Base-by-base conservation (phyloP, 1,140 invertebrate genomes). In the Bathynomus jamesi region DNA sequence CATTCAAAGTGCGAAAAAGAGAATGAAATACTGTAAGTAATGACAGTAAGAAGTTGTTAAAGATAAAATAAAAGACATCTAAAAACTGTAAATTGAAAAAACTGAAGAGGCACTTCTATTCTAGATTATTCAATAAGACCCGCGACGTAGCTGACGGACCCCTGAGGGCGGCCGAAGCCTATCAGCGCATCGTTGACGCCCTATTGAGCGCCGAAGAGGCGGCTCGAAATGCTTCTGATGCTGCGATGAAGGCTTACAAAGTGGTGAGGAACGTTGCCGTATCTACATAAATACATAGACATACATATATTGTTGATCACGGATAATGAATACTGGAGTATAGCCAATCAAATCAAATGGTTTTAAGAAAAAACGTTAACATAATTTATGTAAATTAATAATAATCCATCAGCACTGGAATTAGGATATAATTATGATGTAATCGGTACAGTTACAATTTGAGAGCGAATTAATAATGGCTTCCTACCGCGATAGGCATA, bases 101-200 rank as follows among this genome's bases (percentile, higher is more conserved):
- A n/a, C n/a, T n/a, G n/a, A n/a, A n/a, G n/a, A n/a, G n/a, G n/a
- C n/a, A n/a, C n/a, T 61, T 78, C 8, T n/a, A 68, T 79, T 82
- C 60, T 78, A 90, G 89, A 69, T 78, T 89, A 70, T 90, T 92
- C 79, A 87, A 86, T 31, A 85, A 87, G 72, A 89, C 89, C 1
- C 85, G 87, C 32, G 84, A 86, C 46, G 85, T 87, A 65, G 88
- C 90, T 24, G 87, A 87, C 21, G 86, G 86, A 73, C 89, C 91
- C 24, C 81, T 93, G 30, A 85, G 87, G 78, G 91, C 92, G 0
- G 93, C 92, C 53, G 87, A 87, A 67, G 92, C 90, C 0, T 95
- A 94, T 81, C 85, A 91, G 77, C 88, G 88, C 76, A 94, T 96
- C 66, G 87, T 90, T 0, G 85, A 88, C 61, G 85, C 85, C 27